These are phyloP conservation scores for Dolichallabes microphthalmus DNA, from an alignment of 2,113 vertebrate species.

Conservation along the genomic window DNA sequence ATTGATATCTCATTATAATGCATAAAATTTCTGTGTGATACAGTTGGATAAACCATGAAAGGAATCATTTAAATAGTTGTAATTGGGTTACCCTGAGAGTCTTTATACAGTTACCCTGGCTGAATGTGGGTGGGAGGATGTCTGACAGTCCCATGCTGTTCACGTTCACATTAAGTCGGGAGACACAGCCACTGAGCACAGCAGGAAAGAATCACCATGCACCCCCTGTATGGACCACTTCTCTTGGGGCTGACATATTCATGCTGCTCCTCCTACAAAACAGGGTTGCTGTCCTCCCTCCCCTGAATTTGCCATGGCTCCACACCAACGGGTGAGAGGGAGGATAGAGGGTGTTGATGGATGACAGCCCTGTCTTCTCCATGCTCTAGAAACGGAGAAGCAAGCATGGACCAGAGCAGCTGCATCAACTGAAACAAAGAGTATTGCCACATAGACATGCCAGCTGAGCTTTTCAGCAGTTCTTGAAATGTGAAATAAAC, in stretches of 20 bases:
- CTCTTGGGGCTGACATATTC: slow-evolving; percentile 63
- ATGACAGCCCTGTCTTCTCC: slow-evolving; percentile 68
- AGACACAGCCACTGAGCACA: slow-evolving; percentile 56
- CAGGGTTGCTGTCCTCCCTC: slow-evolving; percentile 60
- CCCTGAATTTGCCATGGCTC: slow-evolving; percentile 53
- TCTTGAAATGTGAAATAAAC: slow-evolving; percentile 38
- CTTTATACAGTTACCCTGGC: slow-evolving; percentile 4
- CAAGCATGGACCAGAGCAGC: slow-evolving; percentile 59
- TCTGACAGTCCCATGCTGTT: slow-evolving; percentile 26
- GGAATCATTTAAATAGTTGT: slow-evolving; percentile 9
- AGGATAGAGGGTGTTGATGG: slow-evolving; percentile 61
- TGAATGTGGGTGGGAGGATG: slow-evolving; percentile 12
- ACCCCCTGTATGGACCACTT: slow-evolving; percentile 63
- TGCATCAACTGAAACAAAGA: slow-evolving; percentile 43
- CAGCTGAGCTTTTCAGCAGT: slow-evolving; percentile 31
- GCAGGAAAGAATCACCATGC: slow-evolving; percentile 63
- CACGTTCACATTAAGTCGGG: slow-evolving; percentile 55
- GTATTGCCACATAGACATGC: slow-evolving; percentile 28
- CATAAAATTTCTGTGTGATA: background rate
- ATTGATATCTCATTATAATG: background rate
- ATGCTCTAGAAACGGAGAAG: slow-evolving; percentile 60
- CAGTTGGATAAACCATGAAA: background rate
- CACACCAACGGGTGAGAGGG: slow-evolving; percentile 60
- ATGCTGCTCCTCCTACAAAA: slow-evolving; percentile 60
- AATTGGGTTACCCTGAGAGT: background rate